Evolutionary conservation across 2,113 vertebrate species (phyloP).

Genomic region (Balaeniceps rex): DNA sequence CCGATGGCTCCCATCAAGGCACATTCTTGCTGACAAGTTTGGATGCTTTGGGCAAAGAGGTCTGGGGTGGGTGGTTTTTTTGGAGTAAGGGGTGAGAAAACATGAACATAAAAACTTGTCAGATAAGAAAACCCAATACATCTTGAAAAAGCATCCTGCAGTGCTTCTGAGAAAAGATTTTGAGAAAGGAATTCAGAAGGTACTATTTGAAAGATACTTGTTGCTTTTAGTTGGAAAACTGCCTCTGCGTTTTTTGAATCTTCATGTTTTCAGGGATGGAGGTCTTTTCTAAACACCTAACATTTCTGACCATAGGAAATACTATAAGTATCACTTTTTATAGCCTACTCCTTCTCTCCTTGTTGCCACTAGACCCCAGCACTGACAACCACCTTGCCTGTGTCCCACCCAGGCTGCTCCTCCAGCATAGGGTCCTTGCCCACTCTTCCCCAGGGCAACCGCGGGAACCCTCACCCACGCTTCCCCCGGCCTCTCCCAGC

Average conservation of each 20-base stretch:
- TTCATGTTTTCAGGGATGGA: neutral
- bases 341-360: neutral
- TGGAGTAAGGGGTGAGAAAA: neutral
- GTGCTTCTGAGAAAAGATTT: neutral
- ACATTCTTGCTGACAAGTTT: neutral
- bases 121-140: neutral
- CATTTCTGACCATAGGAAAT: neutral
- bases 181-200: neutral
- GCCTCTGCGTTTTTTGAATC: neutral
- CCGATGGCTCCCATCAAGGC: neutral
- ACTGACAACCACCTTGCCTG: neutral
- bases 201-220: neutral
- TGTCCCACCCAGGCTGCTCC: neutral
- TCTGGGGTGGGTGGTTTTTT: neutral
- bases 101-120: neutral
- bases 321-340: neutral
- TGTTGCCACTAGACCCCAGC: neutral
- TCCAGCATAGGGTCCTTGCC: rapidly evolving
- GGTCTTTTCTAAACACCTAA: neutral
- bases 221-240: neutral
- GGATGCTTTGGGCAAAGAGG: neutral
- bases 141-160: neutral
- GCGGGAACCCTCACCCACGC: neutral
- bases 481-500: neutral
- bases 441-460: neutral